These are phyloP conservation scores for Neodon shergylaensis DNA, from an alignment of 2,113 vertebrate species.

Conservation along the genomic window DNA sequence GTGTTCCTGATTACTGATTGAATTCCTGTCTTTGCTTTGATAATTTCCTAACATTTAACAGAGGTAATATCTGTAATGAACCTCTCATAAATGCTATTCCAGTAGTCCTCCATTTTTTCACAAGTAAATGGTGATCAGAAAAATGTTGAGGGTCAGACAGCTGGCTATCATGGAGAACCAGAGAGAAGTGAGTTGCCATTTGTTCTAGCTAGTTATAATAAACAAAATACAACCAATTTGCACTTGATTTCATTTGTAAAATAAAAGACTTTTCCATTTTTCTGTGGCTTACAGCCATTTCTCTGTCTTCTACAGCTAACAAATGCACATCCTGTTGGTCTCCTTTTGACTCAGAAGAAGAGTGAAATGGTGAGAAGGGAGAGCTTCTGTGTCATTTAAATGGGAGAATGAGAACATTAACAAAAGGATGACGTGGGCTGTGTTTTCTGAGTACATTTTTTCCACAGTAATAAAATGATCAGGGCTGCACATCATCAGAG, in stretches of 20 bases:
- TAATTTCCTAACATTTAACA: constrained; percentile 11
- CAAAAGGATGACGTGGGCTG: constrained; percentile 49
- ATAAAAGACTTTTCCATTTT: background rate
- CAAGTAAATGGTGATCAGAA: background rate
- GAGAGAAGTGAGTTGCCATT: background rate
- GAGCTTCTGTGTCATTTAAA: constrained; percentile 22
- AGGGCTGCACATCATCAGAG: constrained; percentile 69
- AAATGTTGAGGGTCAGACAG: constrained; percentile 19
- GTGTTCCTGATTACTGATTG: background rate
- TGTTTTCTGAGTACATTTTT: constrained; percentile 70
- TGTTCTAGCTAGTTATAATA: background rate
- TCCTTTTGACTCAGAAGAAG: constrained; percentile 37
- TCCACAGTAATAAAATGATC: constrained; percentile 78
- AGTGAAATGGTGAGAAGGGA: background rate
- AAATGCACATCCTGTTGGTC: background rate
- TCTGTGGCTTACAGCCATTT: constrained; percentile 1
- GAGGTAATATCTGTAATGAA: background rate
- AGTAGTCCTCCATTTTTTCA: background rate
- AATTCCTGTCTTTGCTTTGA: constrained; percentile 46
- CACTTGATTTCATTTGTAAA: constrained; percentile 44
- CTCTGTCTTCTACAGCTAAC: constrained; percentile 11
- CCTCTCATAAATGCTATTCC: background rate
- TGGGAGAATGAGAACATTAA: constrained; percentile 52
- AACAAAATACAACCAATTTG: background rate
- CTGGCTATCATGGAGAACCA: background rate